Conservation (phyloP, 2,797 vertebrate genomes). For the Urophycis tenuis region DNA sequence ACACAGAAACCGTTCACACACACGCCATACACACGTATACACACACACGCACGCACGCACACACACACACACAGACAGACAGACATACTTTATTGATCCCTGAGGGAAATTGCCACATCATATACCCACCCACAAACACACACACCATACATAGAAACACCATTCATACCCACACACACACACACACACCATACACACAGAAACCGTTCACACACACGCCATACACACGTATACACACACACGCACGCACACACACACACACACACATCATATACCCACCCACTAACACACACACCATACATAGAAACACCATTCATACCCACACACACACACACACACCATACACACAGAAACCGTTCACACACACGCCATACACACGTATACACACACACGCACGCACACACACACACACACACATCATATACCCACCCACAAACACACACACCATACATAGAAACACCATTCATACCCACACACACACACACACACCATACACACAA, state of each 20-base stretch:
- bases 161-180: conserved; percentile 2
- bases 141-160: not conserved
- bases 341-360: too few species aligned
- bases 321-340: too few species aligned
- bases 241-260: too few species aligned
- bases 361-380: too few species aligned
- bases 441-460: not conserved
- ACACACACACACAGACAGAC: not conserved
- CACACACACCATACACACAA: too few species aligned
- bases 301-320: conserved; percentile 9
- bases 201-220: too few species aligned
- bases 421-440: not conserved
- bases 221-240: too few species aligned
- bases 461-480: conserved; percentile 2
- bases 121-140: not conserved
- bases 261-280: not conserved
- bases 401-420: conserved; percentile 5
- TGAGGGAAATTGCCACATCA: too few species aligned
- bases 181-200: too few species aligned
- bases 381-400: not conserved
- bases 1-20: not conserved
- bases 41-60: conserved; percentile 4
- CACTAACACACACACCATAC: not conserved
- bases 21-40: not conserved
- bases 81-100: too few species aligned